Evolutionary conservation across 2,113 vertebrate species (phyloP), one percentile per base, ranked within the genome.

Genomic region (Asarcornis scutulata): DNA sequence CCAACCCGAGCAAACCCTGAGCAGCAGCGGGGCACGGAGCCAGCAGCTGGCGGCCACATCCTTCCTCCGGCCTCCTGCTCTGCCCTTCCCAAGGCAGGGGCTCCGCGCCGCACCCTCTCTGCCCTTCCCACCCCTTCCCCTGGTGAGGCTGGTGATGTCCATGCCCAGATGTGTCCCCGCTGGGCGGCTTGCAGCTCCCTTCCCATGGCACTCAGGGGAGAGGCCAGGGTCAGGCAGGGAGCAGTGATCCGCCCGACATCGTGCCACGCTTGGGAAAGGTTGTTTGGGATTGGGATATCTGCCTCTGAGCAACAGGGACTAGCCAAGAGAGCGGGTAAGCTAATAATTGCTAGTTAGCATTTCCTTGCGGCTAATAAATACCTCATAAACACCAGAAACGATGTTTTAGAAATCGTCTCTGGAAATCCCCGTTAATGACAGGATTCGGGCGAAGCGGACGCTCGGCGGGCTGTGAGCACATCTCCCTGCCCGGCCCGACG

Each of bases 291-390:
- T 13, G 17, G 53, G 29, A 27, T 72, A 34, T 40, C 20, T 31
- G 79, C 68, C 79, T 84, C 29, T 27, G 21, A 73, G 73, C 48
- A 40, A 48, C 22, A 5, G 1, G 31, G 81, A 68, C 86, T 42
- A 76, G 63, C 86, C 20, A n/a, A 80, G 85, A 38, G 9, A 68
- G 42, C 0, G 0, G 36, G 21, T 50, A 29, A 84, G 59, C 69
- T 53, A 32, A 73, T 80, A 36, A n/a, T 38, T 29, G 5, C 58
- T 42, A 40, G n/a, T 56, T 82, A 89, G 64, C 31, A 7, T 60
- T 68, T 83, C 68, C 68, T 34, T 73, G 50, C 77, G 82, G 73
- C 64, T 77, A 83, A 86, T 95, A 76, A 93, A 68, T 86, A 72
- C 58, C 85, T 80, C 81, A 7, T 67, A 68, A 94, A 83, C 32